These are phyloP conservation scores for Macquaria australasica DNA, from an alignment of 2,113 vertebrate species.

Conservation along the genomic window DNA sequence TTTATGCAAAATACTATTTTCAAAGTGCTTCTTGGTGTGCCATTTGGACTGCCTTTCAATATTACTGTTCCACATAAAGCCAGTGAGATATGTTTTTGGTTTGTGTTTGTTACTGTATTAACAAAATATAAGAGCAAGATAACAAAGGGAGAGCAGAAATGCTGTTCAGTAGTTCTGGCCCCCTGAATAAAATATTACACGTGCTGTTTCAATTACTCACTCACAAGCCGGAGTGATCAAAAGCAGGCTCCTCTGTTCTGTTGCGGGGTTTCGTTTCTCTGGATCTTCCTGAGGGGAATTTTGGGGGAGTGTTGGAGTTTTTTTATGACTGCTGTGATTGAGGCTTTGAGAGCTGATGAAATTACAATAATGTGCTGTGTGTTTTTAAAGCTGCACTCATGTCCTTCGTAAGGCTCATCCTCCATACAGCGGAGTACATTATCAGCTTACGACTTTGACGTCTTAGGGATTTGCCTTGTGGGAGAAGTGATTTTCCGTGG, in stretches of 20 bases:
- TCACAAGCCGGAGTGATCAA: slow-evolving; percentile 53
- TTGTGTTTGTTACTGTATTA: slow-evolving; percentile 5
- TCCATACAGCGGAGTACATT: slow-evolving; percentile 30
- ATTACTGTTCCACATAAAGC: not conserved
- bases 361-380: slow-evolving; percentile 49
- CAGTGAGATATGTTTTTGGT: not conserved
- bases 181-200: slow-evolving; percentile 50
- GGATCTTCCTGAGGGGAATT: slow-evolving; percentile 51
- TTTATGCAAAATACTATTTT: not conserved
- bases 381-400: slow-evolving; percentile 25
- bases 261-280: slow-evolving; percentile 41
- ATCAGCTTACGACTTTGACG: slow-evolving; percentile 38
- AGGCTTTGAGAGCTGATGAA: slow-evolving; percentile 67
- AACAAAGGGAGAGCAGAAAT: slow-evolving; percentile 23
- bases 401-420: slow-evolving; percentile 45
- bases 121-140: slow-evolving; percentile 13
- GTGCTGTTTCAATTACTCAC: slow-evolving; percentile 59
- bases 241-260: slow-evolving; percentile 37
- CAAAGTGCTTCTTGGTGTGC: not conserved
- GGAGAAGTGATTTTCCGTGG: slow-evolving; percentile 31
- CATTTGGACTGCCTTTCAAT: not conserved
- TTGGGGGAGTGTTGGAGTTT: slow-evolving; percentile 42
- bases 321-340: slow-evolving; percentile 51
- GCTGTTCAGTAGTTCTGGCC: slow-evolving; percentile 9
- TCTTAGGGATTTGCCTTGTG: slow-evolving; percentile 44